Percentiles rank a stretch among this genome's conserved stretches.
Evolutionary conservation across 2,888 invertebrate genomes (phyloP).

Genomic region (Lampropteryx suffumata): DNA sequence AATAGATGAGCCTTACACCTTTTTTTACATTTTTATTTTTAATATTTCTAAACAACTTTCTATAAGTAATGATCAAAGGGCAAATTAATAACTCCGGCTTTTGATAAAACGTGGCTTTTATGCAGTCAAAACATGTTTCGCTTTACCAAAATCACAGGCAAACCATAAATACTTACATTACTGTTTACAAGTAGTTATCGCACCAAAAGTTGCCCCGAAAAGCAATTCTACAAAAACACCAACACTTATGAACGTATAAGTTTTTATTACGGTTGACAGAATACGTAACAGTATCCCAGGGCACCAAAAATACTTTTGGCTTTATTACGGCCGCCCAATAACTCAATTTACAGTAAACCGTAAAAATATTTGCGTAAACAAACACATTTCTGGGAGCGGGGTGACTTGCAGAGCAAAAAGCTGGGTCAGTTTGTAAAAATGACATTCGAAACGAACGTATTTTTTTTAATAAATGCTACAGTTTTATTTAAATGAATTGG

Average conservation of each 20-base stretch:
- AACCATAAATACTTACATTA: not conserved
- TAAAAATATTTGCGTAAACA: constrained; percentile 42
- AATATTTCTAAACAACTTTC: no score
- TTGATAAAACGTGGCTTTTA: no score
- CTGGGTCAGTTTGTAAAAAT: not conserved
- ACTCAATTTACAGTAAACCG: constrained; percentile 46
- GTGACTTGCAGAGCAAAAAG: constrained; percentile 1
- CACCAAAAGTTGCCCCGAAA: constrained; percentile 23
- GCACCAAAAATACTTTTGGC: constrained; percentile 30
- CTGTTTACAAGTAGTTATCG: constrained; percentile 8
- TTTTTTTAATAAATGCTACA: no score
- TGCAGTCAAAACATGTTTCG: not conserved
- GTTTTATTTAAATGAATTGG: no score
- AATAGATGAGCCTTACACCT: no score
- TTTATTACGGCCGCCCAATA: constrained; percentile 38
- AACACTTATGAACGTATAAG: constrained; percentile 31
- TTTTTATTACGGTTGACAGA: constrained; percentile 24
- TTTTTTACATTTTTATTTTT: no score
- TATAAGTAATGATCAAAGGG: no score
- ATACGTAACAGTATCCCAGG: constrained; percentile 1
- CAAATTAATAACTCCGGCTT: no score
- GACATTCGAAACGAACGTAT: no score
- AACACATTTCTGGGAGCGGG: constrained; percentile 39
- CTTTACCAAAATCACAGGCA: not conserved
- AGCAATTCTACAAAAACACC: constrained; percentile 22